These are phyloP conservation scores for Lagocephalus sceleratus DNA, from an alignment of 2,797 vertebrate species.

Conservation along the genomic window DNA sequence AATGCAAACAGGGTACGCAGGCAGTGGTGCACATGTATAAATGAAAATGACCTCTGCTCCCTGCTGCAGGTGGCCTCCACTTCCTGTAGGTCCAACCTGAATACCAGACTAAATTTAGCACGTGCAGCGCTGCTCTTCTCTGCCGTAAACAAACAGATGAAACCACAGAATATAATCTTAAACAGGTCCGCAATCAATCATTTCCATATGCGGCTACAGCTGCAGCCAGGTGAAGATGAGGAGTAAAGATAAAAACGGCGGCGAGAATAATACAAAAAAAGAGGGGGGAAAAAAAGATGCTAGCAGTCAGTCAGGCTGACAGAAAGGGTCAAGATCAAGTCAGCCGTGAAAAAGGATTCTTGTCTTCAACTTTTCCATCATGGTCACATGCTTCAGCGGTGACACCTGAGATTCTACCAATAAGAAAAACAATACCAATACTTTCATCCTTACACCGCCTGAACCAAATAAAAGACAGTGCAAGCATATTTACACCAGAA, in stretches of 20 bases:
- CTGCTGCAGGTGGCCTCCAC: slow-evolving; percentile 68
- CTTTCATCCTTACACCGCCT: not conserved
- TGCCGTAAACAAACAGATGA: slow-evolving; percentile 12
- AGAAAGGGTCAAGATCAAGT: slow-evolving; percentile 80
- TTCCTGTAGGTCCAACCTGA: slow-evolving; percentile 51
- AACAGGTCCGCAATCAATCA: not conserved
- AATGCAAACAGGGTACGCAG: slow-evolving; percentile 81
- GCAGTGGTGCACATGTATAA: slow-evolving; percentile 73
- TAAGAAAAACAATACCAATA: slow-evolving; percentile 4
- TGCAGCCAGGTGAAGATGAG: not conserved
- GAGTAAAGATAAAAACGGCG: slow-evolving; percentile 3
- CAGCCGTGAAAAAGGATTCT: slow-evolving; percentile 80
- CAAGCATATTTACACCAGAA: not conserved
- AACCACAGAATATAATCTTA: slow-evolving; percentile 4
- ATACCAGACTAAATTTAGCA: slow-evolving; percentile 23
- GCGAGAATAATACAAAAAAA: not conserved
- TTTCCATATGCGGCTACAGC: not conserved
- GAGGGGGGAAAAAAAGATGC: slow-evolving; percentile 70
- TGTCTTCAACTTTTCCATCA: slow-evolving; percentile 27
- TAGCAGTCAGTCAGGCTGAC: slow-evolving; percentile 71
- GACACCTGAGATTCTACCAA: slow-evolving; percentile 7
- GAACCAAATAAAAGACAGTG: not conserved
- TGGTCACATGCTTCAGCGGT: slow-evolving; percentile 2
- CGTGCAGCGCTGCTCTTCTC: slow-evolving; percentile 17
- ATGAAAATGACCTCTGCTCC: slow-evolving; percentile 69